phyloP scores from a whole-genome alignment of 2,797 vertebrate genomes.

The Micromesistius poutassou region DNA sequence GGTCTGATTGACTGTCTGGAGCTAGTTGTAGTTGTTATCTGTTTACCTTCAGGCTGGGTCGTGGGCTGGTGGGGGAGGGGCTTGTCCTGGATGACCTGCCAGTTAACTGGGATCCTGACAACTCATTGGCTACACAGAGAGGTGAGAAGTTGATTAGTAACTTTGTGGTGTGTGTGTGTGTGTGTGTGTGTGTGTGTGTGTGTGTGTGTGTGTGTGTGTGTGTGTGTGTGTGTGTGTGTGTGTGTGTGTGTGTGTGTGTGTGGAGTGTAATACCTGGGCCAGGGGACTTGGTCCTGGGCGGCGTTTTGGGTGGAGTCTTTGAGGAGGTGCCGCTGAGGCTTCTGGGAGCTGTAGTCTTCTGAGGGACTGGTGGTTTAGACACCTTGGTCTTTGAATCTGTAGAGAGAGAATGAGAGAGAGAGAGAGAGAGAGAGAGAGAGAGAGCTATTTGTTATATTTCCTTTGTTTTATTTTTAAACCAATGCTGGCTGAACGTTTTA shows the following conservation, averaged over 20 bases:
- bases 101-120: conserved; percentile 78
- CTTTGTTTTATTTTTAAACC: background rate
- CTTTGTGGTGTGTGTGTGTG: background rate
- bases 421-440: background rate
- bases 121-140: conserved; percentile 77
- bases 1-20: background rate
- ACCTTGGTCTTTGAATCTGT: conserved; percentile 56
- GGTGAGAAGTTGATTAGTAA: background rate
- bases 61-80: conserved; percentile 86
- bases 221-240: background rate
- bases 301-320: conserved; percentile 48
- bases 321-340: conserved; percentile 43
- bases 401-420: background rate
- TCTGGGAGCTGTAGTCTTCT: conserved; percentile 53
- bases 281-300: conserved; percentile 58
- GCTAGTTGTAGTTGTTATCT: background rate
- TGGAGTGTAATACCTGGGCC: conserved; percentile 44
- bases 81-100: conserved; percentile 83
- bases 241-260: conserved; percentile 1
- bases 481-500: too few species aligned
- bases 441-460: background rate
- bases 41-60: conserved; percentile 82
- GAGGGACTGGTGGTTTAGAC: conserved; percentile 32
- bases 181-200: conserved; percentile 1
- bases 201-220: background rate